Percentiles rank a stretch among this genome's conserved stretches.
Conservation (phyloP, 2,113 vertebrate genomes). For the Trinectes maculatus region DNA sequence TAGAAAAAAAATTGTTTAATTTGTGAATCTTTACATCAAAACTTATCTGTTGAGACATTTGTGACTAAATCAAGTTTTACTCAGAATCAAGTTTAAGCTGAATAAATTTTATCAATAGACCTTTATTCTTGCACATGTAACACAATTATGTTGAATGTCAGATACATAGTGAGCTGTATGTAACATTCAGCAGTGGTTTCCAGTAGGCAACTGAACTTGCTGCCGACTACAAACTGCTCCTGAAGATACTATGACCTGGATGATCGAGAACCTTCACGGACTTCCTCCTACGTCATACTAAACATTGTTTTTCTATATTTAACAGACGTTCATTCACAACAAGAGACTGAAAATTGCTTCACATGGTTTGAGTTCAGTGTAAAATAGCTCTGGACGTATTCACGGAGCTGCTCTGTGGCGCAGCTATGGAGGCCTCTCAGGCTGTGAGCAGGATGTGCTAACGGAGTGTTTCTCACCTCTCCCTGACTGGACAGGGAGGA, state of each 20-base stretch:
- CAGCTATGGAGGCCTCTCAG: conserved; percentile 2
- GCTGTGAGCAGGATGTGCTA: conserved; percentile 52
- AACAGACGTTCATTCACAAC: background rate
- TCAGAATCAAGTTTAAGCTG: too few relatives aligned
- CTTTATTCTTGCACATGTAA: background rate
- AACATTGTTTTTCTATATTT: background rate
- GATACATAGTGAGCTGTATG: too few relatives aligned
- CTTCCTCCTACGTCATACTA: too few relatives aligned
- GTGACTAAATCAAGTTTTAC: background rate
- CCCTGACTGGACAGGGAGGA: conserved; percentile 86
- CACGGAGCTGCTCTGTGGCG: conserved; percentile 12
- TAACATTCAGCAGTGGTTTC: too few relatives aligned
- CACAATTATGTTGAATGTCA: too few relatives aligned
- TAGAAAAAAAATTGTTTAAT: too few relatives aligned
- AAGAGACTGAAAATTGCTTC: background rate
- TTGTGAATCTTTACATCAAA: background rate
- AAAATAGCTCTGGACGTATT: background rate
- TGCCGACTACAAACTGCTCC: too few relatives aligned
- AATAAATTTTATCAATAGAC: too few relatives aligned
- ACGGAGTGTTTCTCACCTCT: conserved; percentile 61
- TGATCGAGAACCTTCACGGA: too few relatives aligned
- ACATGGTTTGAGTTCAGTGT: background rate
- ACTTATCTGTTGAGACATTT: background rate
- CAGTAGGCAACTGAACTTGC: too few relatives aligned
- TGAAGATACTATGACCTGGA: too few relatives aligned